Base-by-base conservation (phyloP, 2,888 invertebrate species). In the Scrobipalpa costella region DNA sequence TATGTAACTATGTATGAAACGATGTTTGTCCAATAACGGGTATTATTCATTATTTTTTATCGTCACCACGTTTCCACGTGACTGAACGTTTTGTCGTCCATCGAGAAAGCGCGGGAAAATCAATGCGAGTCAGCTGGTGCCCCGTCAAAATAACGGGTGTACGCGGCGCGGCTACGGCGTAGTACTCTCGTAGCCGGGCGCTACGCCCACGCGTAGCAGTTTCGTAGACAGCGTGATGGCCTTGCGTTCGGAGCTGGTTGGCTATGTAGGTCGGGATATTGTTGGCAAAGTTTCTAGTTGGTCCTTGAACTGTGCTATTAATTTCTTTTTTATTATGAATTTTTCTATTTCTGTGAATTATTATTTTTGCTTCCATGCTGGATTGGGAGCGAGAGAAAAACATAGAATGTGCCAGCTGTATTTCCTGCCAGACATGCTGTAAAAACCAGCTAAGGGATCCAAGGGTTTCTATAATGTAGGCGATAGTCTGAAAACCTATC, bases 191-290 rank as follows among this genome's bases (percentile, higher is more conserved):
- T 71, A 72, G 69, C 67, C n/a, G n/a, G 55, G 72, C 64, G 69
- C 76, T 76, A 78, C 83, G 74, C 82, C 82, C 79, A 81, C 82
- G 80, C 82, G 74, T 77, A 78, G 78, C 75, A 70, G 34, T 44
- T 66, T 63, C 73, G 72, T 73, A 71, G 69, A 36, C 72, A 57
- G 38, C 55, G 38, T 62, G 44, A 19, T 64, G 15, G 19, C 52
- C 19, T 17, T 61, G 63, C 58, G 15, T 17, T 63, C 40, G 17
- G 38, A 34, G 27, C 36, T 36, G n/a, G n/a, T n/a, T n/a, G n/a
- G n/a, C 57, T 59, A 58, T 19, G 63, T 57, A 57, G 61, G 34
- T 57, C 57, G 15, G 34, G 34, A n/a, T n/a, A n/a, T n/a, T n/a
- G n/a, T n/a, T n/a, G n/a, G n/a, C n/a, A n/a, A 5, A 2, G 21